A percentile compares a stretch with the other conserved stretches of the same genome.
These are phyloP conservation scores for Prunella strophiata DNA, from an alignment of 2,797 vertebrate species.

Conservation along the genomic window DNA sequence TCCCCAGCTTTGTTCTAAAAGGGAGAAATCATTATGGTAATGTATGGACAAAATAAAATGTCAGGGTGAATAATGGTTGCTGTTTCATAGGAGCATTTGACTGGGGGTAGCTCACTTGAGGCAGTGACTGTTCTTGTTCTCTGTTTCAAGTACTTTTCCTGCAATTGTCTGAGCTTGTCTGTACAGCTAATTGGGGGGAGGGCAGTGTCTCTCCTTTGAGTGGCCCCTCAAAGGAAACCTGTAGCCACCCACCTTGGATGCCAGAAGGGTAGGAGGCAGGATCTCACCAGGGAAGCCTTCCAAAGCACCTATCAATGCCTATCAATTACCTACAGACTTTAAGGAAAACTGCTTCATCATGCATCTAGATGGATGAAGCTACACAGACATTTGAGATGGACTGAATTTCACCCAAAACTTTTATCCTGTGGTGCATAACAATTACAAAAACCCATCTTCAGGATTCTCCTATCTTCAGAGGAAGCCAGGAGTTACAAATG, in stretches of 20 bases:
- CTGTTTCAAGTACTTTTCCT: not conserved
- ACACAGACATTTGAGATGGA: not conserved
- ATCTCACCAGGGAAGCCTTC: not conserved
- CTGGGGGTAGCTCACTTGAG: not conserved
- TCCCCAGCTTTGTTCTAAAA: not conserved
- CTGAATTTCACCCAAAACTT: not conserved
- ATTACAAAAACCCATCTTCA: not conserved
- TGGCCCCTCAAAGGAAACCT: not conserved
- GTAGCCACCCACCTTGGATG: not conserved
- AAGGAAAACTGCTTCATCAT: not conserved
- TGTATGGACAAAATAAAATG: slow-evolving; percentile 15
- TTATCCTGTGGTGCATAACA: not conserved
- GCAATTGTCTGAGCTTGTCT: not conserved
- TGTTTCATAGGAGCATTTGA: not conserved
- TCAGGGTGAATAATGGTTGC: not conserved
- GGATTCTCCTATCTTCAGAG: not conserved
- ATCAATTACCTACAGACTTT: not conserved
- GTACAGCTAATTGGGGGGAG: not conserved
- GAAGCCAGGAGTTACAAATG: not conserved
- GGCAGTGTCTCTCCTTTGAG: rapidly evolving
- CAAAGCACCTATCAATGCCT: not conserved
- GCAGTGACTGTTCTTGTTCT: not conserved
- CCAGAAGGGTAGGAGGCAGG: not conserved
- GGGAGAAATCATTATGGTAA: not conserved
- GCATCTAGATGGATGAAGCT: not conserved